These are phyloP conservation scores for Grapholita molesta DNA, from an alignment of 1,140 invertebrate genomes.

Conservation along the genomic window DNA sequence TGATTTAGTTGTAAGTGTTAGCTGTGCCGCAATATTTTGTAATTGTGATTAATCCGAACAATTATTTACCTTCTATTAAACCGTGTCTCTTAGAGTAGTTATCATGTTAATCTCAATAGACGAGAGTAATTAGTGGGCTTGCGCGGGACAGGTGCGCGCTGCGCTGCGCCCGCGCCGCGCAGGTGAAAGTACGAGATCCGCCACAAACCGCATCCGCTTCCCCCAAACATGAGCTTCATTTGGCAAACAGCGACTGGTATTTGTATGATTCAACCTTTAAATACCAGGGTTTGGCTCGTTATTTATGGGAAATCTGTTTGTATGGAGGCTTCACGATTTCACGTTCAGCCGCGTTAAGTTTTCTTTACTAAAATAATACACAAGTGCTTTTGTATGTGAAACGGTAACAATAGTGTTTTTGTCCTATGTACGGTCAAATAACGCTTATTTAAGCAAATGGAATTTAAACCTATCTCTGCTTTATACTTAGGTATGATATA, in stretches of 20 bases:
- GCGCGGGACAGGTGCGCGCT: constrained; percentile 32
- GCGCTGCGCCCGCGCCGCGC: constrained; percentile 14
- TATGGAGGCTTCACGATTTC: not conserved
- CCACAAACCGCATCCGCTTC: constrained; percentile 46
- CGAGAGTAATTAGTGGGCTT: constrained; percentile 3
- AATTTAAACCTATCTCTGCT: too few relatives aligned
- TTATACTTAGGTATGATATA: too few relatives aligned
- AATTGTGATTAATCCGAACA: not conserved
- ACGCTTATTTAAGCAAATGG: too few relatives aligned
- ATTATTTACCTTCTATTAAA: not conserved
- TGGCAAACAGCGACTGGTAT: not conserved
- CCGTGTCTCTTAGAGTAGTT: not conserved
- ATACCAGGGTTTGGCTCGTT: not conserved
- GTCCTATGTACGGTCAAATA: too few relatives aligned
- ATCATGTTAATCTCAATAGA: not conserved
- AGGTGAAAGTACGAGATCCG: constrained; percentile 52
- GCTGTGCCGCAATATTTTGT: not conserved
- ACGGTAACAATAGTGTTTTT: too few relatives aligned
- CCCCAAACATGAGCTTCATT: constrained; percentile 23
- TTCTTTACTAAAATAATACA: too few relatives aligned
- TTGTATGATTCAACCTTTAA: not conserved
- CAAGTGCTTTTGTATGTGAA: too few relatives aligned
- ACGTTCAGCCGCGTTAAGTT: not conserved
- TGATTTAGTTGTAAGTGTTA: not conserved
- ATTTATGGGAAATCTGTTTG: not conserved